Percentiles rank a stretch among this genome's conserved stretches.
These are phyloP conservation scores for Apamea epomidion DNA, from an alignment of 2,888 invertebrate species.

Conservation along the genomic window DNA sequence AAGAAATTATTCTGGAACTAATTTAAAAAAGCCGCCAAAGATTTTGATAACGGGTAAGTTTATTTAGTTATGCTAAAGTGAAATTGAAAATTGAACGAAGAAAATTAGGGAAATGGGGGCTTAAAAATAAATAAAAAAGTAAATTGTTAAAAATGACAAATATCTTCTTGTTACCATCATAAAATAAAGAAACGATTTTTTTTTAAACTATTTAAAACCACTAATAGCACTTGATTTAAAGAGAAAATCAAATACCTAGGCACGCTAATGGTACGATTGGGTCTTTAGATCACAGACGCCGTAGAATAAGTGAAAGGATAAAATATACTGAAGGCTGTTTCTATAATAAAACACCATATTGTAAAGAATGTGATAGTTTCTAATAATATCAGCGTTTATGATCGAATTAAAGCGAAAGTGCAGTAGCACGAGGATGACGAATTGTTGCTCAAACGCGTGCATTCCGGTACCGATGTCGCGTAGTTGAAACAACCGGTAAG, in stretches of 20 bases:
- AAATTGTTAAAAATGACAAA: not conserved
- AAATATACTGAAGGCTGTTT: conserved; percentile 36
- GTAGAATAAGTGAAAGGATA: conserved; percentile 46
- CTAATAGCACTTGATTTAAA: not conserved
- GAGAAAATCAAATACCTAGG: not conserved
- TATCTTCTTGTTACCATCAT: too few species aligned
- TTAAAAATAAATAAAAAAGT: not conserved
- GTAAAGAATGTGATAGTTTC: conserved; percentile 30
- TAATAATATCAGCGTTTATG: conserved; percentile 28
- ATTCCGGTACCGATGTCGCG: conserved; percentile 31
- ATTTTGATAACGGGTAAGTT: conserved; percentile 91
- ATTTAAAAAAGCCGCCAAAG: conserved; percentile 83
- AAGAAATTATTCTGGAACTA: conserved; percentile 78
- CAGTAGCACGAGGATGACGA: conserved; percentile 29
- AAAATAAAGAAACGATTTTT: not conserved
- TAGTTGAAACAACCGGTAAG: conserved; percentile 24
- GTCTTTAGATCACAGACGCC: conserved; percentile 15
- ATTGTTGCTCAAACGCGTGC: conserved; percentile 48
- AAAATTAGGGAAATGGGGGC: not conserved
- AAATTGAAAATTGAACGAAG: conserved; percentile 5
- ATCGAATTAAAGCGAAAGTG: conserved; percentile 54
- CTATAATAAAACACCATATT: conserved; percentile 7
- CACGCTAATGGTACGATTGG: not conserved
- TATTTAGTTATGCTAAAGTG: conserved; percentile 34
- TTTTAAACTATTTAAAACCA: not conserved